A percentile compares a stretch with the other conserved stretches of the same genome.
Conservation (phyloP, 2,113 vertebrate genomes). For the Lophura nycthemera region DNA sequence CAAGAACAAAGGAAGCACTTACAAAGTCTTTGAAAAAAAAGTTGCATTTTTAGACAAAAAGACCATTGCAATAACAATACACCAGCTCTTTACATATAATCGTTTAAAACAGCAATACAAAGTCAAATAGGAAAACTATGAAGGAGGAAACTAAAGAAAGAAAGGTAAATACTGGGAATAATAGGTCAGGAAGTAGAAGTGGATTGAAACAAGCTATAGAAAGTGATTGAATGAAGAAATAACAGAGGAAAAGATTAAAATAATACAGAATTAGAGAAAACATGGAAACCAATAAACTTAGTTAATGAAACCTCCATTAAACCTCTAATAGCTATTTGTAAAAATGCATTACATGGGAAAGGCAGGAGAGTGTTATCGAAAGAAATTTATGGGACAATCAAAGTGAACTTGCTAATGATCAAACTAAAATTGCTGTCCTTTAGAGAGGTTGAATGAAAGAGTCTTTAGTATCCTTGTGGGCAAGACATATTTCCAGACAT, state of each 20-base stretch:
- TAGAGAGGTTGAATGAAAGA: background rate
- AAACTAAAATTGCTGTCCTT: background rate
- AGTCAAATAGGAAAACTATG: background rate
- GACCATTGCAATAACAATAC: background rate
- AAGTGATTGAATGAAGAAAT: conserved; percentile 3
- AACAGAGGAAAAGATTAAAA: conserved; percentile 8
- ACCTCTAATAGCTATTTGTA: background rate
- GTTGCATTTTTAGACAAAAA: background rate
- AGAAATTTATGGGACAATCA: background rate
- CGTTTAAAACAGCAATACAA: background rate
- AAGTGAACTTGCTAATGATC: background rate
- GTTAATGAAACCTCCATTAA: background rate
- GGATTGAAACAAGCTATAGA: background rate
- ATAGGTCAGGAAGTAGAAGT: background rate
- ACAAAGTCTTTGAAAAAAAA: background rate
- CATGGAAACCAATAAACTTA: background rate
- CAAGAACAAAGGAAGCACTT: background rate
- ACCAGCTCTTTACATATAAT: background rate
- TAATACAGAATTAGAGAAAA: background rate
- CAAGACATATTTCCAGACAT: background rate
- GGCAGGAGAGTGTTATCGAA: background rate
- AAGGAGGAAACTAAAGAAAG: background rate
- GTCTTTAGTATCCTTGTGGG: background rate
- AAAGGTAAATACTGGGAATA: background rate
- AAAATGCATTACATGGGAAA: conserved; percentile 1